phyloP scores from a whole-genome alignment of 1,140 invertebrate genomes.

The Dinoponera quadriceps region DNA sequence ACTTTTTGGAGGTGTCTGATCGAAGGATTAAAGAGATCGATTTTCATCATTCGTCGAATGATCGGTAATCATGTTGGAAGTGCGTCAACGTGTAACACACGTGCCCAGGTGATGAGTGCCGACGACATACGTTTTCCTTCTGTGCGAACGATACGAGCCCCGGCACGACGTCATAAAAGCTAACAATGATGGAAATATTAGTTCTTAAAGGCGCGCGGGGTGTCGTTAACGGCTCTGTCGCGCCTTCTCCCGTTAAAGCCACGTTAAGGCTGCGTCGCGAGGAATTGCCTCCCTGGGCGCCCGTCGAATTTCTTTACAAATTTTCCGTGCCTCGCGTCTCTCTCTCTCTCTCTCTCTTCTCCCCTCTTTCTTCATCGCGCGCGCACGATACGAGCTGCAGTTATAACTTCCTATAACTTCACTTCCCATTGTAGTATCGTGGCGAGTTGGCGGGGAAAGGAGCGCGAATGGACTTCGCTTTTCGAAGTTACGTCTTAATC shows the following conservation, averaged over 20 bases:
- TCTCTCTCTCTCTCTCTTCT: not conserved
- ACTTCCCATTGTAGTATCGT: slow-evolving; percentile 22
- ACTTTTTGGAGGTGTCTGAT: no score
- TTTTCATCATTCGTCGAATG: no score
- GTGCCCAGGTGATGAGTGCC: not conserved
- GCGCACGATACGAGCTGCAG: not conserved
- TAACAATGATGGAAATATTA: slow-evolving; percentile 85
- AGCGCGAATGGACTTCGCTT: slow-evolving; percentile 29
- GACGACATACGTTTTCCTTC: slow-evolving; percentile 31
- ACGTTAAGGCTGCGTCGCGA: slow-evolving; percentile 14
- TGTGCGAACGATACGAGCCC: slow-evolving; percentile 66
- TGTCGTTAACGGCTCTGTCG: slow-evolving; percentile 80
- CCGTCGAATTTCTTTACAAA: slow-evolving; percentile 68
- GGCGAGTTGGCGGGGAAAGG: not conserved
- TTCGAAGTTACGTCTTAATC: slow-evolving; percentile 39
- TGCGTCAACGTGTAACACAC: no score
- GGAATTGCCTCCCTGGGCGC: slow-evolving; percentile 67
- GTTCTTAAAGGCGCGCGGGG: slow-evolving; percentile 82
- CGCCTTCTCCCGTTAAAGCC: slow-evolving; percentile 57
- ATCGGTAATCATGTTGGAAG: no score
- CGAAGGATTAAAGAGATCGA: no score
- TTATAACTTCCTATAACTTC: slow-evolving; percentile 44
- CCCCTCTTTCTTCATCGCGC: not conserved
- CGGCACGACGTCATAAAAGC: slow-evolving; percentile 77
- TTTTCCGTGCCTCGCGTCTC: slow-evolving; percentile 40